phyloP scores from a whole-genome alignment of 2,113 vertebrate species.

The Macheiramphus alcinus region DNA sequence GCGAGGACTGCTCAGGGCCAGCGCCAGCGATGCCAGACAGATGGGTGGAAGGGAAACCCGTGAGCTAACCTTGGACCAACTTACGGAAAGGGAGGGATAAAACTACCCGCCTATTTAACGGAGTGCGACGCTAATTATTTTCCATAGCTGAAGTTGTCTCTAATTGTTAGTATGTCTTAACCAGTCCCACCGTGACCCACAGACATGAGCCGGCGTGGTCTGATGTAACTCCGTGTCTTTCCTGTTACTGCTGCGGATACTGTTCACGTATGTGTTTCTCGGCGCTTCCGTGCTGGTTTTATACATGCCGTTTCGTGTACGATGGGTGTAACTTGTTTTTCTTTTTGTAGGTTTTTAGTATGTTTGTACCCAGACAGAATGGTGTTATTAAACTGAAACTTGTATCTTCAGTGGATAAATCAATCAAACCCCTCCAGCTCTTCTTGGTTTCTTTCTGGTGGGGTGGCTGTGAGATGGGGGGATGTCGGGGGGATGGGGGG shows the following conservation, averaged over 20 bases:
- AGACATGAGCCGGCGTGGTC: neutral
- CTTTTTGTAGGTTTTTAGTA: conserved; percentile 68
- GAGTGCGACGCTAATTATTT: neutral
- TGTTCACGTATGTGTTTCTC: conserved; percentile 36
- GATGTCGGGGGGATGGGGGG: fast-evolving
- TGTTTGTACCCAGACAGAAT: conserved; percentile 54
- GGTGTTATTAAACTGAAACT: conserved; percentile 59
- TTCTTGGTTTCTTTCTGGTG: neutral
- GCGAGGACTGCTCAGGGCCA: neutral
- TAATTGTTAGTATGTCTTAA: conserved; percentile 35
- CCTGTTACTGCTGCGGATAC: conserved; percentile 21
- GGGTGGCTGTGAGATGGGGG: neutral
- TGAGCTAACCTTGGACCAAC: neutral
- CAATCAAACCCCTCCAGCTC: neutral
- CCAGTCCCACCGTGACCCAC: neutral
- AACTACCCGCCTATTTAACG: neutral
- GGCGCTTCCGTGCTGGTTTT: conserved; percentile 54
- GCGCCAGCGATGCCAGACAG: neutral
- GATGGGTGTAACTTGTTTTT: conserved; percentile 38
- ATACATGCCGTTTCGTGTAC: conserved; percentile 11
- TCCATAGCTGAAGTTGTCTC: conserved; percentile 44
- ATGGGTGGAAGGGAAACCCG: neutral
- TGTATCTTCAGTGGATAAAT: conserved; percentile 65
- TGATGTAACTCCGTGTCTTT: conserved; percentile 20
- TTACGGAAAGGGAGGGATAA: neutral